These are phyloP conservation scores for Gorsachius goisagi DNA, from an alignment of 2,113 vertebrate genomes.

Conservation along the genomic window DNA sequence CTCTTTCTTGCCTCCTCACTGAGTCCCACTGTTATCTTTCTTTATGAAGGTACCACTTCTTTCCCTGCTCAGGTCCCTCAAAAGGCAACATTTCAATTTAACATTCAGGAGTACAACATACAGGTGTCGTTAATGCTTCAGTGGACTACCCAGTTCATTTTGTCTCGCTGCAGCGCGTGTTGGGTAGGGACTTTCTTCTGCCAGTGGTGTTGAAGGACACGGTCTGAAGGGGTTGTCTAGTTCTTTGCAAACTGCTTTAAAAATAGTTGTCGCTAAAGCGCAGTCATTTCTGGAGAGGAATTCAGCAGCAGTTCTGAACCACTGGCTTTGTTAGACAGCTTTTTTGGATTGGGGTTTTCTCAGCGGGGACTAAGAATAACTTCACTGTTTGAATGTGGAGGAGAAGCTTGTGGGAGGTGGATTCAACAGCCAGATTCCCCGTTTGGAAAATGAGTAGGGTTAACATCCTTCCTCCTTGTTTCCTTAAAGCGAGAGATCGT, in stretches of 20 bases:
- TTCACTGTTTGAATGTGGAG: neutral
- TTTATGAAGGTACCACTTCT: rapidly evolving
- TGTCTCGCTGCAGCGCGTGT: rapidly evolving
- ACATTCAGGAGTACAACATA: rapidly evolving
- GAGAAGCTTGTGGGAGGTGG: neutral
- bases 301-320: neutral
- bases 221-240: neutral
- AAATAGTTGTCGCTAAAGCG: neutral
- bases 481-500: neutral
- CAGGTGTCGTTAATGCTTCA: rapidly evolving
- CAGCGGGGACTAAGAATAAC: neutral
- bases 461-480: neutral
- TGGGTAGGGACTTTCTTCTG: neutral
- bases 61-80: neutral
- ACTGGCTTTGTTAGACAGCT: neutral
- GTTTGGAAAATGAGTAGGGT: neutral
- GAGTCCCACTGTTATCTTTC: rapidly evolving
- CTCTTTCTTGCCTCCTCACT: rapidly evolving
- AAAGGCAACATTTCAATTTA: rapidly evolving
- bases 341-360: neutral
- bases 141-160: neutral
- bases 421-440: neutral
- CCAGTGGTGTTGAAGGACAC: neutral
- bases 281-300: neutral
- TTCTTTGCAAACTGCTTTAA: neutral